Percentiles rank a stretch among this genome's conserved stretches.
Evolutionary conservation across 2,888 invertebrate genomes (phyloP).

Genomic region (Tromatobia lineatoria): DNA sequence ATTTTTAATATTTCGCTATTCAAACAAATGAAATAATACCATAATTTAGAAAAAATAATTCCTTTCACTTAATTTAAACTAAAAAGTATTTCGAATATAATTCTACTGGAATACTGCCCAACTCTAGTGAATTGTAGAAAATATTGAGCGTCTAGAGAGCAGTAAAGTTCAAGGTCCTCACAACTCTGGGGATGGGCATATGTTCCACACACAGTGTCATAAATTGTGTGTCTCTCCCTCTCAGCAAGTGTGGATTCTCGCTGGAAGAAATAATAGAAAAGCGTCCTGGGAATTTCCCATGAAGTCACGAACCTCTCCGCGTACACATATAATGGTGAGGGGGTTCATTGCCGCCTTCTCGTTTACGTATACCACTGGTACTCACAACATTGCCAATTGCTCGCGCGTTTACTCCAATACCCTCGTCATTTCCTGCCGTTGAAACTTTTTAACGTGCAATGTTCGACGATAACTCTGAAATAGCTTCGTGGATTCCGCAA

Average conservation of each 20-base stretch:
- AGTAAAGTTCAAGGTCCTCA: conserved; percentile 74
- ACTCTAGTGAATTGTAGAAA: not conserved
- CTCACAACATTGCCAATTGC: not conserved
- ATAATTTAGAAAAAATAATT: too few relatives aligned
- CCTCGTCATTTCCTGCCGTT: conserved; percentile 20
- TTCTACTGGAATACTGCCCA: too few relatives aligned
- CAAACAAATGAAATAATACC: too few relatives aligned
- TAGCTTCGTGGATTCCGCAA: not conserved
- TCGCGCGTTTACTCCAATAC: conserved; percentile 3
- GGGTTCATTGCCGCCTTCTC: conserved; percentile 16
- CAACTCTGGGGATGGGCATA: conserved; percentile 54
- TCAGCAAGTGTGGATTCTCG: conserved; percentile 46
- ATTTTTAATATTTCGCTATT: too few relatives aligned
- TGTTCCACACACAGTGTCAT: conserved; percentile 69
- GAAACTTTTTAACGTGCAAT: not conserved
- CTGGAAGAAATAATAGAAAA: conserved; percentile 74
- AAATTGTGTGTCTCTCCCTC: conserved; percentile 61
- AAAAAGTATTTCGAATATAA: too few relatives aligned
- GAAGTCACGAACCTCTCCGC: conserved; percentile 74
- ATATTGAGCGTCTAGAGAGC: not conserved
- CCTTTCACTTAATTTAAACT: too few relatives aligned
- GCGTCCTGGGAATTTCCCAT: conserved; percentile 80
- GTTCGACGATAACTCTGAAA: not conserved
- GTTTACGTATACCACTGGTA: conserved; percentile 2
- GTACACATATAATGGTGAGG: conserved; percentile 6